Percentiles rank a stretch among this genome's conserved stretches.
Conservation (phyloP, 2,113 vertebrate genomes). For the Sylvietta virens region DNA sequence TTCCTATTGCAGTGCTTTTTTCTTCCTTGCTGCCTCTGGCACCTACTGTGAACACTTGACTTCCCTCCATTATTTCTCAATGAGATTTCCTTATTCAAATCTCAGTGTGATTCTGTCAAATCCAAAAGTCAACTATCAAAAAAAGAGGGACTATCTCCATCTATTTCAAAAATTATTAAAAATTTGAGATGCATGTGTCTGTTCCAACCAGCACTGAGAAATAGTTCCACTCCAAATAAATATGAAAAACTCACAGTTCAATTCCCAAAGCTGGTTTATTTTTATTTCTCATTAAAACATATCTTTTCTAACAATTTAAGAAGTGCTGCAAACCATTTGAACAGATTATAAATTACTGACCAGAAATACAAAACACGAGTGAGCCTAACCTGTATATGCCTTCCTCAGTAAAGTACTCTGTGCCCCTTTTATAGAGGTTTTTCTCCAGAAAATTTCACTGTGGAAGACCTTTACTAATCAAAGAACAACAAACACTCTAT, state of each 20-base stretch:
- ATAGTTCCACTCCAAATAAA: not conserved
- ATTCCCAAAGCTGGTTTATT: not conserved
- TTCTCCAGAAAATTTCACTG: not conserved
- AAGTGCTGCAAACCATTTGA: not conserved
- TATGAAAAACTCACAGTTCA: not conserved
- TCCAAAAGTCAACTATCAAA: not conserved
- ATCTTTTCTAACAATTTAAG: not conserved
- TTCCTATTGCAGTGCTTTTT: not conserved
- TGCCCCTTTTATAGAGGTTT: not conserved
- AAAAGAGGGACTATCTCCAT: not conserved
- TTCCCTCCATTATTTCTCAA: not conserved
- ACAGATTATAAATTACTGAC: not conserved
- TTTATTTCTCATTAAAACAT: not conserved
- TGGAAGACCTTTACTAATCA: not conserved
- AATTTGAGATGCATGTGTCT: not conserved
- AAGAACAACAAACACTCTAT: not conserved
- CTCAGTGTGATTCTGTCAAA: not conserved
- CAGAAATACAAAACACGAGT: not conserved
- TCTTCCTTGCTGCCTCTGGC: not conserved
- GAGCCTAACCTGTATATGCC: not conserved
- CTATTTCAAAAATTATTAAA: not conserved
- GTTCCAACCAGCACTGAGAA: not conserved
- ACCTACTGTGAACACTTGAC: not conserved
- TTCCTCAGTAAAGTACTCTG: not conserved
- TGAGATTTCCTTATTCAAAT: not conserved